A percentile compares a stretch with the other conserved stretches of the same genome.
Evolutionary conservation across 2,888 invertebrate species (phyloP).

Genomic region (Leucophora obtusa): DNA sequence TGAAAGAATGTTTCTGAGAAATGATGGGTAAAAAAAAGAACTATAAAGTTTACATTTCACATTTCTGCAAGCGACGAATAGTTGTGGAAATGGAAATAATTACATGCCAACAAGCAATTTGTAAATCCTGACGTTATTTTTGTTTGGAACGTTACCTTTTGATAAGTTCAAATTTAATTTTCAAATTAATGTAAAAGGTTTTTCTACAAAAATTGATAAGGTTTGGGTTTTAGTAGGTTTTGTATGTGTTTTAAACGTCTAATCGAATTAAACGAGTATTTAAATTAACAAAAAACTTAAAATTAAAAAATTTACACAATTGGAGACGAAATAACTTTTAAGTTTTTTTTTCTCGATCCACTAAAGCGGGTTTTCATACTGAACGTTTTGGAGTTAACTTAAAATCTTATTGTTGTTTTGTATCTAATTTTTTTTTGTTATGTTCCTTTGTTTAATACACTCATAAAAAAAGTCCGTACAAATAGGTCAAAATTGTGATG

Average conservation of each 20-base stretch:
- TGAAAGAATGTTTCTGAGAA: not conserved
- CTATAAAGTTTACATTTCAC: constrained; percentile 21
- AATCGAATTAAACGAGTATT: not conserved
- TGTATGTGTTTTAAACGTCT: not conserved
- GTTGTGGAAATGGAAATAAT: constrained; percentile 40
- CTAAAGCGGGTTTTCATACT: no score
- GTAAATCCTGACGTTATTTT: constrained; percentile 41
- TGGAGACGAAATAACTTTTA: no score
- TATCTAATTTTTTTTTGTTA: no score
- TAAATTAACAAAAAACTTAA: no score
- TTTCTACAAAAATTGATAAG: constrained; percentile 11
- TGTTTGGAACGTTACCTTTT: constrained; percentile 14
- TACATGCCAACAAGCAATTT: constrained; percentile 66
- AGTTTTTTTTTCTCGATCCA: no score
- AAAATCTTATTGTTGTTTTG: no score
- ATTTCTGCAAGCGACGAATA: not conserved
- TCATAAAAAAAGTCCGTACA: no score
- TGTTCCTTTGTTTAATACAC: no score
- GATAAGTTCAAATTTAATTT: constrained; percentile 28
- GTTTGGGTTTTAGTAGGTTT: constrained; percentile 7
- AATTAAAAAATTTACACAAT: no score
- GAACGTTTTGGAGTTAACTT: no score
- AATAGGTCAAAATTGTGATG: no score
- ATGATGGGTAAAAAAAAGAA: not conserved
- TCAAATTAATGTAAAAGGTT: constrained; percentile 25